Evolutionary conservation across 1,140 invertebrate genomes (phyloP).

Genomic region (Macrobrachium nipponense): DNA sequence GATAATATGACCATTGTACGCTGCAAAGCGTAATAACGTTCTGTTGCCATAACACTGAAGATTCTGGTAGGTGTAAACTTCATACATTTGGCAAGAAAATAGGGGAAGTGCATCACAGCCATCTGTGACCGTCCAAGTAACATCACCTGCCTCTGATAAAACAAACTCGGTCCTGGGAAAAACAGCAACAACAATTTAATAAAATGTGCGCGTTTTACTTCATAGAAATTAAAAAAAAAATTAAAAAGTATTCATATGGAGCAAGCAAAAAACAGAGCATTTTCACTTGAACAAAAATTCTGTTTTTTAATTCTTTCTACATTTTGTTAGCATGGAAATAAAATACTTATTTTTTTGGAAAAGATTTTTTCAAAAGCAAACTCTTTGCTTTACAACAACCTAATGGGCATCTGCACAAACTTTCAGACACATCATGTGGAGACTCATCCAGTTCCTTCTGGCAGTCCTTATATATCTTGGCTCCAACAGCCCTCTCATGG

Average conservation of each 20-base stretch:
- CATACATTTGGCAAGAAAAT: conserved; percentile 78
- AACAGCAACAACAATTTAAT: conserved; percentile 55
- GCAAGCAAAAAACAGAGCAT: background rate
- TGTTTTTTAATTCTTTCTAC: too few relatives aligned
- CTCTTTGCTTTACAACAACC: too few relatives aligned
- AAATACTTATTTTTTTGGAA: too few relatives aligned
- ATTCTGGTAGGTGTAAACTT: conserved; percentile 70
- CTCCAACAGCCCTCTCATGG: too few relatives aligned
- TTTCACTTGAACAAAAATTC: too few relatives aligned
- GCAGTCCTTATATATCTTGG: too few relatives aligned
- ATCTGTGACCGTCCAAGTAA: conserved; percentile 75
- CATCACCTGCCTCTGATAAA: conserved; percentile 76
- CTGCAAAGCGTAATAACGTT: conserved; percentile 71
- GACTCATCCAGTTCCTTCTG: too few relatives aligned
- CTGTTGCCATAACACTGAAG: conserved; percentile 65
- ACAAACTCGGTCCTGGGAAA: conserved; percentile 75
- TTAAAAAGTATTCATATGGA: too few relatives aligned
- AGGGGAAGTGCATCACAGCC: conserved; percentile 74
- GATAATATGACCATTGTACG: conserved; percentile 76
- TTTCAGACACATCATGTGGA: too few relatives aligned
- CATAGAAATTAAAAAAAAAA: background rate
- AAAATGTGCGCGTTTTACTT: background rate
- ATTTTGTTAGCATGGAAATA: too few relatives aligned
- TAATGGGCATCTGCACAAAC: too few relatives aligned
- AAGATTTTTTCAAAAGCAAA: too few relatives aligned